Base-by-base conservation (phyloP, 2,888 invertebrate genomes). In the Andricus quercusramuli region DNA sequence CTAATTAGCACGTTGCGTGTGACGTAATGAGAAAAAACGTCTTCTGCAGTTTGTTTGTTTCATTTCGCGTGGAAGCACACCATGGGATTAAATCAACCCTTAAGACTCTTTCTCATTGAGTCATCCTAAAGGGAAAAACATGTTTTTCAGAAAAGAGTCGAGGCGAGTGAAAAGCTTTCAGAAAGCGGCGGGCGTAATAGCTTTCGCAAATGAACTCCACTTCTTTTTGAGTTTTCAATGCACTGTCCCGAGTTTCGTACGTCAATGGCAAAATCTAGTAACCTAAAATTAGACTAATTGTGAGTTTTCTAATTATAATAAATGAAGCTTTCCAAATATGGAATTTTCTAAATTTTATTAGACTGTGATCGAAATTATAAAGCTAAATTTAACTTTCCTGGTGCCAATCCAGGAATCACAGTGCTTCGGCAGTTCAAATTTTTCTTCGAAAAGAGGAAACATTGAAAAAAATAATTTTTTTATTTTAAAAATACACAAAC, bases 171-270 rank as follows among this genome's bases (percentile, higher is more conserved):
- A 74, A 74, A 74, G 56, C 51, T 51, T 56, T 74, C n/a, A 74
- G 51, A 74, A 74, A 74, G 74, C 74, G n/a, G 74, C 74, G 29
- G 56, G 15, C 74, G 74, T 74, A 56, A 74, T 74, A 56, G 56
- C 74, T 74, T 74, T 74, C 13, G 17, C 51, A 74, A 62, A 74
- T 56, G 56, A 74, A 74, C 74, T 32, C 74, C 37, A 56, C 56
- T 74, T 74, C 66, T 56, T 74, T 32, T 32, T 74, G 20, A 74
- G n/a, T 56, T 74, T 29, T 56, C 25, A 74, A 74, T 74, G 29
- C 32, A 74, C 51, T 51, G 51, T 32, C 25, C 29, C 51, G 29
- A 74, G 74, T 51, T 74, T 56, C 29, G 25, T 9, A 47, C 47
- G 29, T 29, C 47, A 70, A 51, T 70, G 70, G 29, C 25, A 44